Conservation (phyloP, 1,140 invertebrate species). For the Zaprionus camerounensis region DNA sequence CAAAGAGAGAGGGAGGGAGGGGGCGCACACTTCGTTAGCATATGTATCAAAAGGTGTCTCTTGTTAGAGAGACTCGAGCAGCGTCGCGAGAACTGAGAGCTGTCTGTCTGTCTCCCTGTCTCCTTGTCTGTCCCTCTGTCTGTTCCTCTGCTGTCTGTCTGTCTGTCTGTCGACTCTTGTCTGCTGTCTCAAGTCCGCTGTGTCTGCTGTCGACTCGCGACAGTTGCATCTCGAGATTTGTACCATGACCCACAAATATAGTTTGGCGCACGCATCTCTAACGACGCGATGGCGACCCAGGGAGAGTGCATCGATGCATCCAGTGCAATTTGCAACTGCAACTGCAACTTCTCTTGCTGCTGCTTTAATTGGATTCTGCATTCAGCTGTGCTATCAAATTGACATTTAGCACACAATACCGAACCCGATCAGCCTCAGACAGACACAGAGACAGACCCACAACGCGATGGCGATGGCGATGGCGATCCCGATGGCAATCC, state of each 20-base stretch:
- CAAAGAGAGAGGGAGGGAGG: slow-evolving; percentile 12
- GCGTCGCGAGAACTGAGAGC: neutral
- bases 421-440: slow-evolving; percentile 18
- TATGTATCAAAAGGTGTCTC: slow-evolving; percentile 75
- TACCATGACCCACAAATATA: slow-evolving; percentile 81
- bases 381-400: slow-evolving; percentile 73
- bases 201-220: slow-evolving; percentile 58
- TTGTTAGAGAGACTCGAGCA: neutral
- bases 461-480: slow-evolving; percentile 30
- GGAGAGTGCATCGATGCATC: slow-evolving; percentile 28
- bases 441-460: slow-evolving; percentile 7
- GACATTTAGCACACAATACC: slow-evolving; percentile 75
- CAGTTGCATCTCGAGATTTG: slow-evolving; percentile 59
- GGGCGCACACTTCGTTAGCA: slow-evolving; percentile 65
- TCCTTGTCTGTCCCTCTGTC: neutral
- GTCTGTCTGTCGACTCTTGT: slow-evolving; percentile 1
- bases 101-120: slow-evolving; percentile 2
- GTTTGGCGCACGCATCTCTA: slow-evolving; percentile 70
- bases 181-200: slow-evolving; percentile 35
- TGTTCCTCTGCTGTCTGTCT: neutral
- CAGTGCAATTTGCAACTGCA: slow-evolving; percentile 74
- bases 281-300: slow-evolving; percentile 49
- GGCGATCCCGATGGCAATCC: slow-evolving; percentile 5
- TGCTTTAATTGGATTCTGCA: slow-evolving; percentile 78
- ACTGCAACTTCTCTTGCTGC: slow-evolving; percentile 56